Percentiles rank a stretch among this genome's conserved stretches.
phyloP scores from a whole-genome alignment of 37 sponge, comb jelly and placozoan species.

The Tethya wilhelma region DNA sequence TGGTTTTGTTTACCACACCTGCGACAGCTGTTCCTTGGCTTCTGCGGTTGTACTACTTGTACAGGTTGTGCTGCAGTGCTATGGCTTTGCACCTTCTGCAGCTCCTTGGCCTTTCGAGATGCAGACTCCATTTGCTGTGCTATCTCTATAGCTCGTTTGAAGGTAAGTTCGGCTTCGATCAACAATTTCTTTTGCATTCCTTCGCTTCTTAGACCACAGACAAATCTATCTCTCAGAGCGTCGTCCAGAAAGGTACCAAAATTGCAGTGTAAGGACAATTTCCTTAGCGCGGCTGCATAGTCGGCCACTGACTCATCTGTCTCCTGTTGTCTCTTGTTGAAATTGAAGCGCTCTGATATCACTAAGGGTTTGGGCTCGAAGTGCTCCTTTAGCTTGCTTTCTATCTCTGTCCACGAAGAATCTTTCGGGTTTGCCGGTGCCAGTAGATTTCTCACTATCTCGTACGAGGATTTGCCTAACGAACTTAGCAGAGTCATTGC shows the following conservation, averaged over 20 bases:
- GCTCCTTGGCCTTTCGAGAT: slow-evolving; percentile 15
- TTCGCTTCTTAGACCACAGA: slow-evolving; percentile 37
- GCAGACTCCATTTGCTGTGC: slow-evolving; percentile 32
- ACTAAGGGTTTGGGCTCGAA: too few relatives aligned
- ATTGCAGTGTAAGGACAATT: slow-evolving; percentile 17
- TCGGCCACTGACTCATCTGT: slow-evolving; percentile 30
- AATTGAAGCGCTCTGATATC: too few relatives aligned
- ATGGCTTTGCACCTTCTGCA: neutral
- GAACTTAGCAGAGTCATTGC: too few relatives aligned
- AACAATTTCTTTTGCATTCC: slow-evolving; percentile 5
- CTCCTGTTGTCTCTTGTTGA: too few relatives aligned
- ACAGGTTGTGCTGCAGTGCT: neutral
- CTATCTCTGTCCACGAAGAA: too few relatives aligned
- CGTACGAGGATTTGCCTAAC: too few relatives aligned
- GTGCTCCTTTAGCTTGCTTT: too few relatives aligned
- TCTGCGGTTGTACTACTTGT: neutral
- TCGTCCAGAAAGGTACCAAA: slow-evolving; percentile 26
- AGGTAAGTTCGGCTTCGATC: slow-evolving; percentile 7
- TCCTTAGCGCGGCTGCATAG: slow-evolving; percentile 33
- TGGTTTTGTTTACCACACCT: slow-evolving; percentile 33
- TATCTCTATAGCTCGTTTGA: slow-evolving; percentile 6
- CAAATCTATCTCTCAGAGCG: slow-evolving; percentile 36
- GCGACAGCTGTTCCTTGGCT: slow-evolving; percentile 14
- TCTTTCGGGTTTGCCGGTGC: too few relatives aligned
- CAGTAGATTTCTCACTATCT: too few relatives aligned